Base-by-base conservation (phyloP, 2,113 vertebrate genomes). In the cattle (Bos taurus) region DNA sequence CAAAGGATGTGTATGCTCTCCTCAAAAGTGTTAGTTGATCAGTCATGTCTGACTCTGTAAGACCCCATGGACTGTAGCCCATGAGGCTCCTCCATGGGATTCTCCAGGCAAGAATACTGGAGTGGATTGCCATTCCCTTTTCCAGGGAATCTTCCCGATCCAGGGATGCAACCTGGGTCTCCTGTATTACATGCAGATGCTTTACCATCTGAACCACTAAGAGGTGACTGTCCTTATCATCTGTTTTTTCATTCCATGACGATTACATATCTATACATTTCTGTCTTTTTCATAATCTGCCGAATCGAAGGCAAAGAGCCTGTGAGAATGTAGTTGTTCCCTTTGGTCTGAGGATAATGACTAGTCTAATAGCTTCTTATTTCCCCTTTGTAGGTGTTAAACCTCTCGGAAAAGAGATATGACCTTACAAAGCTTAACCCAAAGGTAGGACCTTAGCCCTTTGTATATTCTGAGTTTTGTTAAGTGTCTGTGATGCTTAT, bases 341-440 rank as follows among this genome's bases (percentile, higher is more conserved):
- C 6, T 84, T 67, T 25, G 59, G 3, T 56, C 19, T 23, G 33
- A 16, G 12, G 40, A 16, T 3, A 2, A 2, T 5, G 25, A 8
- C 23, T 50, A 30, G 7, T 74, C 52, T 94, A 25, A 97, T 80
- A 88, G 25, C 15, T 26, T 88, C 77, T 48, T 56, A 1, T 71
- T 80, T 93, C 93, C 97, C 97, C 57, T 97, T 67, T 98, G 93
- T 96, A 99, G 99, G 99, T 99, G 40, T 99, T 99, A 97, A 99
- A 99, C 98, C 99, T 99, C 97, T 99, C 99, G 5, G 99, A 99
- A 97, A 99, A 99, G 98, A 99, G 99, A 90, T 99, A 99, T 14
- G 99, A 99, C 74, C 99, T 99, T 88, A 98, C 99, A 1, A 99
- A 99, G 98, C 99, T 99, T 98, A 99, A 99, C 98, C 99, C 99